Conservation (phyloP, 2,888 invertebrate genomes). For the Pristionchus fissidentatus region DNA sequence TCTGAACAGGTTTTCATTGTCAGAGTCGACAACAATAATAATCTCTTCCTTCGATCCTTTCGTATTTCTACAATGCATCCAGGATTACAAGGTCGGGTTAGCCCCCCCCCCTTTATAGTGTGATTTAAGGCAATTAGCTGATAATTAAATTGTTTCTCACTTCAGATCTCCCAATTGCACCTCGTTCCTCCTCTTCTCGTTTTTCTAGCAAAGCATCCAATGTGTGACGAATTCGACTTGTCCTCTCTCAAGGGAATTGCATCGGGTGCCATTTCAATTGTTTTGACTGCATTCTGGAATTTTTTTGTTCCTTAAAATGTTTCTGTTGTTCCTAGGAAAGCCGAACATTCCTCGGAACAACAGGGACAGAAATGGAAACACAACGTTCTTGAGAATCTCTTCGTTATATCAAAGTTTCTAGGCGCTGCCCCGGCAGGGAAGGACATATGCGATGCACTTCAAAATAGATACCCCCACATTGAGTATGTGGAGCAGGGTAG, state of each 20-base stretch:
- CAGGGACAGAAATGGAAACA: too few relatives aligned
- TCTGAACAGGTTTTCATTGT: too few relatives aligned
- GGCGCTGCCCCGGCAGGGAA: constrained; percentile 73
- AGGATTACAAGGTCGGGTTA: constrained; percentile 60
- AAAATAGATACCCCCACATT: constrained; percentile 62
- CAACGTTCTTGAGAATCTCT: too few relatives aligned
- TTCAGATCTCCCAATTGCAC: constrained; percentile 76
- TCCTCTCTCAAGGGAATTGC: constrained; percentile 81
- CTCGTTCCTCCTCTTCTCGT: constrained; percentile 88
- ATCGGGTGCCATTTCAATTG: too few relatives aligned
- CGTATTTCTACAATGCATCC: constrained; percentile 64
- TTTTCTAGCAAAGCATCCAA: constrained; percentile 83
- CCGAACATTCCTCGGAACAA: too few relatives aligned
- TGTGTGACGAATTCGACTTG: constrained; percentile 85
- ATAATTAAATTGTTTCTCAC: too few relatives aligned
- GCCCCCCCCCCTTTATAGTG: too few relatives aligned
- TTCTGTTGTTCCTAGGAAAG: too few relatives aligned
- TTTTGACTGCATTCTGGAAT: too few relatives aligned
- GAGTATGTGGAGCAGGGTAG: constrained; percentile 59
- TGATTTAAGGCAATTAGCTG: too few relatives aligned
- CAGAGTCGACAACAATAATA: constrained; percentile 64
- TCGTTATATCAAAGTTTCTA: too few relatives aligned
- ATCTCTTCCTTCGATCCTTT: constrained; percentile 69
- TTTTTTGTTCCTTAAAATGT: too few relatives aligned
- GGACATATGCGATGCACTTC: constrained; percentile 70